These are phyloP conservation scores for Chanos chanos DNA, from an alignment of 2,797 vertebrate genomes.

Conservation along the genomic window DNA sequence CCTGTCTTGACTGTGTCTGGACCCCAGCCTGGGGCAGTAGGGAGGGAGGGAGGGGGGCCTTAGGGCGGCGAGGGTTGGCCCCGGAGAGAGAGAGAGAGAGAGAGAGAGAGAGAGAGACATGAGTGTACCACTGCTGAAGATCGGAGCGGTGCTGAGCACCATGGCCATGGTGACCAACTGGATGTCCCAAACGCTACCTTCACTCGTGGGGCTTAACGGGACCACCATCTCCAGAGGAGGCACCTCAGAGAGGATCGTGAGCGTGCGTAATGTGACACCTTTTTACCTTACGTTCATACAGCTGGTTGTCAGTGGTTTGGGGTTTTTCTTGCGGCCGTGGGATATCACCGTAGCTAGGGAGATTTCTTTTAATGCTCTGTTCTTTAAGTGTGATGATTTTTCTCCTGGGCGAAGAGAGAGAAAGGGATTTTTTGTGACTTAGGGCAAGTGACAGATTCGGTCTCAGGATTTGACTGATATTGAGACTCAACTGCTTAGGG, in stretches of 20 bases:
- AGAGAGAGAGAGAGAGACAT: conserved; percentile 61
- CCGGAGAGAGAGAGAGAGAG: neutral
- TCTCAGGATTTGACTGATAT: no score
- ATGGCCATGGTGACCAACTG: conserved; percentile 98
- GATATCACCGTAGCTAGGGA: no score
- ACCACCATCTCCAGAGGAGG: conserved; percentile 82
- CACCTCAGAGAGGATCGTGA: conserved; percentile 89
- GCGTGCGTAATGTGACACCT: conserved; percentile 73
- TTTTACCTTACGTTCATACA: no score
- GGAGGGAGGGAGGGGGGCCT: neutral
- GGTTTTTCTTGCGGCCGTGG: no score
- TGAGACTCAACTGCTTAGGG: no score
- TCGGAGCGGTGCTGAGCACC: conserved; percentile 94
- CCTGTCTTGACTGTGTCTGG: no score
- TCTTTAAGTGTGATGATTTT: neutral
- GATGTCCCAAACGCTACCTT: conserved; percentile 95
- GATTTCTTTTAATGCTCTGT: neutral
- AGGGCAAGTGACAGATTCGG: neutral
- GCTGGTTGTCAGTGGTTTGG: no score
- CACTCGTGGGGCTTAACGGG: conserved; percentile 88
- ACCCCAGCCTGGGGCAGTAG: conserved; percentile 25
- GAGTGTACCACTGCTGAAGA: conserved; percentile 92
- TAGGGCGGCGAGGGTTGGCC: no score
- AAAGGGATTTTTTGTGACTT: neutral
- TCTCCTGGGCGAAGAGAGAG: neutral